A percentile compares a stretch with the other conserved stretches of the same genome.
Evolutionary conservation across 2,113 vertebrate genomes (phyloP).

Genomic region (Corythoichthys haematopterus): DNA sequence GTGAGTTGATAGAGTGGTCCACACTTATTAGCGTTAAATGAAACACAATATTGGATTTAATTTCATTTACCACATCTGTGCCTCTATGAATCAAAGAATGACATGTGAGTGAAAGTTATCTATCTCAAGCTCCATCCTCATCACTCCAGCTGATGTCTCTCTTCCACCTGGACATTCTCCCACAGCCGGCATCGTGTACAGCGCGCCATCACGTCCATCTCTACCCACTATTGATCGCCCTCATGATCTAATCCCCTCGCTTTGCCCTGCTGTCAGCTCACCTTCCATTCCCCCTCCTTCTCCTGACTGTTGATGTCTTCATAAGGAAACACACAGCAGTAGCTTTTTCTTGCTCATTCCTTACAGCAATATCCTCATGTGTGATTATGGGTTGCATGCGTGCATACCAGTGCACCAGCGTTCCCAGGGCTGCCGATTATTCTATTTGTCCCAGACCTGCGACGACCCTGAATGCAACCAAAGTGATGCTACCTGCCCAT

Average conservation of each 20-base stretch:
- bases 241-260: constrained; percentile 56
- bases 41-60: constrained; percentile 33
- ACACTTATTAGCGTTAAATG: constrained; percentile 38
- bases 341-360: constrained; percentile 25
- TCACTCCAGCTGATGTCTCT: constrained; percentile 39
- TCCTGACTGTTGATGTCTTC: constrained; percentile 46
- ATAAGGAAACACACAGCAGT: constrained; percentile 42
- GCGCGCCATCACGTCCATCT: constrained; percentile 36
- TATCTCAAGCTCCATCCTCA: constrained; percentile 26
- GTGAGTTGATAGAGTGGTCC: constrained; percentile 29
- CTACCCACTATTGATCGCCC: constrained; percentile 48
- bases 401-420: background rate
- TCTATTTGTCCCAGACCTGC: constrained; percentile 25
- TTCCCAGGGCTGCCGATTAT: constrained; percentile 13
- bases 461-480: constrained; percentile 29
- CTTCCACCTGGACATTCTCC: constrained; percentile 10
- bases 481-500: constrained; percentile 24
- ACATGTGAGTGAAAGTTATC: constrained; percentile 17
- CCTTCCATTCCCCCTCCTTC: constrained; percentile 36
- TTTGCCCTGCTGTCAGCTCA: constrained; percentile 32
- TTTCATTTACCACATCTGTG: constrained; percentile 20
- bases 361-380: constrained; percentile 1
- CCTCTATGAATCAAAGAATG: background rate
- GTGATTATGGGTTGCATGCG: background rate
- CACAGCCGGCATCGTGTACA: constrained; percentile 28